These are phyloP conservation scores for Heliornis fulica DNA, from an alignment of 2,113 vertebrate genomes.

Conservation along the genomic window DNA sequence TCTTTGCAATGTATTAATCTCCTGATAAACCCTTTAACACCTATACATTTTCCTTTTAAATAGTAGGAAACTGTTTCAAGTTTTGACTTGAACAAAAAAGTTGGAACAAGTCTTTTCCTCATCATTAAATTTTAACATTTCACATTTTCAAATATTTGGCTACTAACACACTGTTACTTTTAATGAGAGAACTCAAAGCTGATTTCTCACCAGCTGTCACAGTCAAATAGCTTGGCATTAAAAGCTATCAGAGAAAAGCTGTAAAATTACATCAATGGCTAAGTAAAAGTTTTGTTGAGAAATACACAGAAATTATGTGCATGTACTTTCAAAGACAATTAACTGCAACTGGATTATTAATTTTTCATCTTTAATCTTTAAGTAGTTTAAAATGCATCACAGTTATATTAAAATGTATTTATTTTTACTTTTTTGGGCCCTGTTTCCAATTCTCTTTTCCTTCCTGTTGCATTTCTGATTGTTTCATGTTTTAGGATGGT, in stretches of 20 bases:
- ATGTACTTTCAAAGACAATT: conserved; percentile 45
- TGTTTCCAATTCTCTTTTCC: not conserved
- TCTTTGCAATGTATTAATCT: not conserved
- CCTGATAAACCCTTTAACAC: not conserved
- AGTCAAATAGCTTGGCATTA: conserved; percentile 68
- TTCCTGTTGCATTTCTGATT: not conserved
- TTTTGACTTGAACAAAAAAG: conserved; percentile 12
- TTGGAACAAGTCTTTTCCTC: conserved; percentile 60
- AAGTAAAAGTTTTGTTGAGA: conserved; percentile 59
- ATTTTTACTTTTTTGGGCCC: not conserved
- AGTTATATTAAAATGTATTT: not conserved
- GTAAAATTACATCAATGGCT: conserved; percentile 54
- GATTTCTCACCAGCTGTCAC: conserved; percentile 73
- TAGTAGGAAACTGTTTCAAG: not conserved
- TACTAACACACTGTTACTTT: conserved; percentile 73
- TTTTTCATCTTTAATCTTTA: not conserved
- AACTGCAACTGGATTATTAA: not conserved
- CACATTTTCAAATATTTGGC: conserved; percentile 72
- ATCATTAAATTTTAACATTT: conserved; percentile 73
- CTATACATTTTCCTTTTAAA: not conserved
- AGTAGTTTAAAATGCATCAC: not conserved
- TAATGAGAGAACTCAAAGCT: conserved; percentile 74
- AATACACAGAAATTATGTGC: not conserved
- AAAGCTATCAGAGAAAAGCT: conserved; percentile 56
- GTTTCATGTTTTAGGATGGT: not conserved